Evolutionary conservation across 2,113 vertebrate genomes (phyloP).

Genomic region (Ancistrus triradiatus): DNA sequence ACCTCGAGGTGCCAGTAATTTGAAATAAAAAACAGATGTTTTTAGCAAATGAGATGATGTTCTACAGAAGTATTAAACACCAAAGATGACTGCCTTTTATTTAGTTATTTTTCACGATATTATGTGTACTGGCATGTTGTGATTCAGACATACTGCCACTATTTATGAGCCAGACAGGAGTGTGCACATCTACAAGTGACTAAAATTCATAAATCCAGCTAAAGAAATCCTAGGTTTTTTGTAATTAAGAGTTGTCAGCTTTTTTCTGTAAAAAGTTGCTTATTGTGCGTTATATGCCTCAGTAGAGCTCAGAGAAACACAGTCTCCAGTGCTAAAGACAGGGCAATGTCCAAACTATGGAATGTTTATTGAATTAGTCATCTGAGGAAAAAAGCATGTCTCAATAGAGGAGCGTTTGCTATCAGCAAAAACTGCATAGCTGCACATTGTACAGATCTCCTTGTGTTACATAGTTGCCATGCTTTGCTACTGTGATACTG

Average conservation of each 20-base stretch:
- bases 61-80: too few relatives aligned
- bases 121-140: neutral
- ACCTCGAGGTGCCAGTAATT: too few relatives aligned
- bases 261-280: too few relatives aligned
- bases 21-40: too few relatives aligned
- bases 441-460: constrained; percentile 15
- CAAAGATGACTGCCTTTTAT: too few relatives aligned
- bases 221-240: too few relatives aligned
- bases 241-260: too few relatives aligned
- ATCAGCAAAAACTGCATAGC: constrained; percentile 19
- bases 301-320: constrained; percentile 3
- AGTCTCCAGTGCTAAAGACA: constrained; percentile 10
- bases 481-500: constrained; percentile 23
- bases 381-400: constrained; percentile 16
- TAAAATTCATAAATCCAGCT: constrained; percentile 17
- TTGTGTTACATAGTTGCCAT: constrained; percentile 20
- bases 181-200: neutral
- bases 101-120: too few relatives aligned
- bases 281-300: neutral
- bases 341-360: constrained; percentile 33
- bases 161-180: neutral
- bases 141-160: too few relatives aligned
- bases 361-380: constrained; percentile 47
- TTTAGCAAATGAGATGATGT: too few relatives aligned
- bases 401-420: constrained; percentile 24